Evolutionary conservation across 2,113 vertebrate species (phyloP), one percentile per base, ranked within the genome.

Genomic region (Rousettus leschenaultii): DNA sequence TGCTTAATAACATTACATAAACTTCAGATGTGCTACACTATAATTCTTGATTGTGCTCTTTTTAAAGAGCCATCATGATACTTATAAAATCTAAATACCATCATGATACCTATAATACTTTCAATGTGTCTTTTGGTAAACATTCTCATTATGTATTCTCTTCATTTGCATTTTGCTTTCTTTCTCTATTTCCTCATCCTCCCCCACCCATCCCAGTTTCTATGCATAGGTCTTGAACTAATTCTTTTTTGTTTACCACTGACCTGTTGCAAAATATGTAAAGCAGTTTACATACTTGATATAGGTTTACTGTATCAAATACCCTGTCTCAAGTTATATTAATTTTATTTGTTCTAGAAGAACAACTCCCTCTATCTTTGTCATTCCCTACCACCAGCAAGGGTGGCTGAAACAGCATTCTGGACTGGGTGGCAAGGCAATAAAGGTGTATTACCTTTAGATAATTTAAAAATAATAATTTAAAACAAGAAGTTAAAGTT

Each of bases 381-480:
- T 79, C 63, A 70, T 73, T 21, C n/a, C 48, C 22, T 91, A 77
- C 35, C 28, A 59, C 30, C 45, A 71, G 24, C 43, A 85, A 38
- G 1, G 3, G 45, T 88, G 21, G 22, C 65, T 45, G 35, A 21
- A 79, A 48, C 24, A 91, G n/a, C 33, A 15, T 92, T 78, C 55
- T 66, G 30, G 3, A 33, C 33, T 59, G 5, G 65, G 33, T 35
- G 16, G 38, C 43, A 88, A 63, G 35, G 14, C 63, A 79, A 51
- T 89, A 35, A 89, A 73, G 7, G 33, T 59, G 14, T 43, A 63
- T 57, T 82, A 7, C 21, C 22, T 40, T 91, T 73, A 66, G 74
- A 30, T 84, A 63, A 94, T 83, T 89, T 40, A 38, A 88, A 94
- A 70, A 80, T 86, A 88, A 94, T 84, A 66, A 73, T 80, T 30